Evolutionary conservation across 1,140 invertebrate genomes (phyloP).

Genomic region (Micrasema longulum): DNA sequence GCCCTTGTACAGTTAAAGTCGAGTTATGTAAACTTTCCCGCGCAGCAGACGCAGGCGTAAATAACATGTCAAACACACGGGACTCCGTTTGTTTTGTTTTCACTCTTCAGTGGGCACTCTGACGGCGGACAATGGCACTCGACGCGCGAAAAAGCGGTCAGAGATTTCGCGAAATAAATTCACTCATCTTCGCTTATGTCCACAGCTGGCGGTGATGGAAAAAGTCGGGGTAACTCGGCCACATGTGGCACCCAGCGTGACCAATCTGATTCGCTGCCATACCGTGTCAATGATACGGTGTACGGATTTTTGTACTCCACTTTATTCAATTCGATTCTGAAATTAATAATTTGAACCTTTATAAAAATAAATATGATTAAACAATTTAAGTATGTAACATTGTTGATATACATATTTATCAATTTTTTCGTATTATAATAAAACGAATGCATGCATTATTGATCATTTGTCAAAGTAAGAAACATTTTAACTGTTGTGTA

Average conservation of each 20-base stretch:
- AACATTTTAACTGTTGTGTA: too few relatives aligned
- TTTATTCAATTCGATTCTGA: too few relatives aligned
- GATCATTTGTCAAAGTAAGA: too few relatives aligned
- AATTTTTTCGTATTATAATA: too few relatives aligned
- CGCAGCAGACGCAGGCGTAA: constrained; percentile 14
- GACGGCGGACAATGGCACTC: constrained; percentile 47
- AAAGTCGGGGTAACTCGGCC: background rate
- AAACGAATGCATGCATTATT: too few relatives aligned
- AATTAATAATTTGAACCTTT: too few relatives aligned
- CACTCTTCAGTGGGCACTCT: constrained; percentile 50
- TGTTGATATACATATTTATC: too few relatives aligned
- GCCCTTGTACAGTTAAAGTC: background rate
- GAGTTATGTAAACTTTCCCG: constrained; percentile 8
- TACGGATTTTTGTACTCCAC: background rate
- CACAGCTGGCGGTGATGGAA: constrained; percentile 32
- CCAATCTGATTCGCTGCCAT: constrained; percentile 22
- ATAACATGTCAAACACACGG: constrained; percentile 54
- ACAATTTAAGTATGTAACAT: too few relatives aligned
- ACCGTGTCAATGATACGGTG: constrained; percentile 13
- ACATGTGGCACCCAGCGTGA: too few relatives aligned
- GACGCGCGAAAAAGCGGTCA: constrained; percentile 48
- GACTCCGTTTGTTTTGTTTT: constrained; percentile 53
- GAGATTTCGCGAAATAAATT: constrained; percentile 51
- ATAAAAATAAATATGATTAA: too few relatives aligned
- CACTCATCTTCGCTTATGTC: constrained; percentile 46